These are phyloP conservation scores for Anastrepha ludens DNA, from an alignment of 1,140 invertebrate genomes.

Conservation along the genomic window DNA sequence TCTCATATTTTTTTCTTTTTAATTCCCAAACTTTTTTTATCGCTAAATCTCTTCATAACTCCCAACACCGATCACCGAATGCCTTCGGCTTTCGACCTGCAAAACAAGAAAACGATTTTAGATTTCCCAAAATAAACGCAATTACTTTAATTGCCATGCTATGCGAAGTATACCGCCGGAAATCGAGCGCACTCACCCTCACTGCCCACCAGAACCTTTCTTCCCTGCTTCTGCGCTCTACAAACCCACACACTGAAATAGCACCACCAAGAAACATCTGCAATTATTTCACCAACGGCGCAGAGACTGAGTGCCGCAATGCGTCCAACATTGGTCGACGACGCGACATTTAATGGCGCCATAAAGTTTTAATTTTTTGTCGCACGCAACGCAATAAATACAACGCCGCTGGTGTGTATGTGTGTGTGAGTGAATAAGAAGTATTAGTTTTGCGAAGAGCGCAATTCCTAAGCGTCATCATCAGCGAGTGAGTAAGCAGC, in stretches of 20 bases:
- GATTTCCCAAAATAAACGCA: not conserved
- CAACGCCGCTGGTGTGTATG: not conserved
- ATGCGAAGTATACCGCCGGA: not conserved
- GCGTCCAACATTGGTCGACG: not conserved
- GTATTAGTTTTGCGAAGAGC: too few species aligned
- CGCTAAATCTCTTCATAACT: not conserved
- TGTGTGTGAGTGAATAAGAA: not conserved
- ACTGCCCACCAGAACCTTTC: not conserved
- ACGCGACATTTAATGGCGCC: conserved; percentile 38
- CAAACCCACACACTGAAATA: not conserved
- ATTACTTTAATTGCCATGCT: conserved; percentile 33
- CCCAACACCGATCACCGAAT: not conserved
- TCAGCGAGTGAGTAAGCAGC: not conserved
- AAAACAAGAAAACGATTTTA: not conserved
- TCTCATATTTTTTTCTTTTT: not conserved
- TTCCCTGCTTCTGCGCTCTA: too few species aligned
- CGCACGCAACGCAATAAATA: conserved; percentile 22
- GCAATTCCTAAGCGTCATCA: too few species aligned
- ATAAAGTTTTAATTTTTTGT: conserved; percentile 50
- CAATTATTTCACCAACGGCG: conserved; percentile 29
- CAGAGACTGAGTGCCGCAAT: not conserved
- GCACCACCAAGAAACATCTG: not conserved
- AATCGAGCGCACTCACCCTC: not conserved
- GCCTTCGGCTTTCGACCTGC: not conserved
- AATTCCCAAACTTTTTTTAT: not conserved